Percentiles rank a stretch among this genome's conserved stretches.
phyloP scores from a whole-genome alignment of 2,797 vertebrate species.

The Thalassophryne amazonica region DNA sequence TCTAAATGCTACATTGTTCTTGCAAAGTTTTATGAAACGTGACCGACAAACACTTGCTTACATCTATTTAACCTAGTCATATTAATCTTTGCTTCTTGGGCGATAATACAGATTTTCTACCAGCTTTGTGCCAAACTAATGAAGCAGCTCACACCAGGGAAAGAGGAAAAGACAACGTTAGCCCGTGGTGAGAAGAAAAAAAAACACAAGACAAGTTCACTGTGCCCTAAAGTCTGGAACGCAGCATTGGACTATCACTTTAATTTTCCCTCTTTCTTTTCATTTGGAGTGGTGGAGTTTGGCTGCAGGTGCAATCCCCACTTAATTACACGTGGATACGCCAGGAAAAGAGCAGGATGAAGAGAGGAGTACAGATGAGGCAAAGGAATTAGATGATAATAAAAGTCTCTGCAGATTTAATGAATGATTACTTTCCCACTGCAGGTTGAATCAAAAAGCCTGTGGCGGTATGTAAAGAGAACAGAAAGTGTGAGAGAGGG shows the following conservation, averaged over 20 bases:
- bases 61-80: slow-evolving; percentile 1
- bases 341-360: slow-evolving; percentile 48
- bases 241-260: slow-evolving; percentile 54
- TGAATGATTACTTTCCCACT: slow-evolving; percentile 64
- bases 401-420: slow-evolving; percentile 67
- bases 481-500: slow-evolving; percentile 4
- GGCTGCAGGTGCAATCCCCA: slow-evolving; percentile 63
- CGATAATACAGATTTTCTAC: slow-evolving; percentile 10
- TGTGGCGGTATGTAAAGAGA: slow-evolving; percentile 30
- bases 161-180: slow-evolving; percentile 42
- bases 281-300: slow-evolving; percentile 53
- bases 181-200: slow-evolving; percentile 23
- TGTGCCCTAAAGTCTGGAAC: slow-evolving; percentile 44
- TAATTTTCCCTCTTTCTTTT: slow-evolving; percentile 53
- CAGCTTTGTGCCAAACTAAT: slow-evolving; percentile 40
- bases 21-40: not conserved
- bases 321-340: slow-evolving; percentile 61
- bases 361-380: slow-evolving; percentile 57
- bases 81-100: slow-evolving; percentile 10
- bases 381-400: slow-evolving; percentile 71
- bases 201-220: slow-evolving; percentile 58
- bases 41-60: not conserved
- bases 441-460: slow-evolving; percentile 44
- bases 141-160: slow-evolving; percentile 42
- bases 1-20: too few relatives aligned